phyloP scores from a whole-genome alignment of 2,888 invertebrate genomes.

The Helicoverpa assulta region DNA sequence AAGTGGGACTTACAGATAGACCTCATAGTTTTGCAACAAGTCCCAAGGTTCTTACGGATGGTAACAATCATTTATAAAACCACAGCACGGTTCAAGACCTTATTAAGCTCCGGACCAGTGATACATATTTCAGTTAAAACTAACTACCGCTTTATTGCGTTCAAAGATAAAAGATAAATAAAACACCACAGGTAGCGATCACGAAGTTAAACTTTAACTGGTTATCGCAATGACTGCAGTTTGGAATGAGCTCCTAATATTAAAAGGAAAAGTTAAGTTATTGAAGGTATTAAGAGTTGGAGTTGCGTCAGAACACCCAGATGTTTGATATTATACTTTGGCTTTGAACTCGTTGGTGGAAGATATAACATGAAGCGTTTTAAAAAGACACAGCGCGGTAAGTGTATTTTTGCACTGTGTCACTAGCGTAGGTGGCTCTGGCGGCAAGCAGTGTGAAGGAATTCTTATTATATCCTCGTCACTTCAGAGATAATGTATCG shows the following conservation, averaged over 20 bases:
- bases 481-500: no score
- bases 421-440: no score
- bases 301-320: conserved; percentile 69
- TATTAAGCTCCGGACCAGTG: conserved; percentile 9
- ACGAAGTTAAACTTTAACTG: conserved; percentile 63
- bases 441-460: no score
- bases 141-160: conserved; percentile 46
- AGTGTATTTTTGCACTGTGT: no score
- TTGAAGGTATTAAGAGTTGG: conserved; percentile 64
- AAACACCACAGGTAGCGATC: conserved; percentile 64
- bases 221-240: conserved; percentile 48
- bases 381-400: no score
- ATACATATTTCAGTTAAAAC: conserved; percentile 38
- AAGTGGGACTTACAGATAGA: not conserved
- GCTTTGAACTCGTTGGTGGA: conserved; percentile 26
- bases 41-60: not conserved
- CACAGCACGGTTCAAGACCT: conserved; percentile 3
- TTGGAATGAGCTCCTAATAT: conserved; percentile 63
- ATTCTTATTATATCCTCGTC: no score
- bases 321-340: conserved; percentile 61
- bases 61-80: not conserved
- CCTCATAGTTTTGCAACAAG: not conserved
- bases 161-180: conserved; percentile 62
- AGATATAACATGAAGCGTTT: conserved; percentile 24
- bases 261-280: conserved; percentile 68